Conservation (phyloP, 23 tunicate species). For the Corella eumyota region DNA sequence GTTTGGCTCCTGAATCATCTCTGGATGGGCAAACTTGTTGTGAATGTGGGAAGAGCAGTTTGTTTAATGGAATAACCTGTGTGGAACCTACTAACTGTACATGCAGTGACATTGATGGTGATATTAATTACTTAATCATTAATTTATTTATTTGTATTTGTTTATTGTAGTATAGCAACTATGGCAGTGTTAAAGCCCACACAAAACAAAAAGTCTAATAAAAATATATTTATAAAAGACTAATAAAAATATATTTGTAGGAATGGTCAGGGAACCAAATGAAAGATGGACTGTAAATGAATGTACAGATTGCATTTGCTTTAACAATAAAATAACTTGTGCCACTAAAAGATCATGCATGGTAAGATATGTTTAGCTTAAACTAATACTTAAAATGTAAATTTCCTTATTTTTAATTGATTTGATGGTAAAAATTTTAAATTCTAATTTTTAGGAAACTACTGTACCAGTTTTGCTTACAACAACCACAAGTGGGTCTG, state of each 20-base stretch:
- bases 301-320: constrained; percentile 69
- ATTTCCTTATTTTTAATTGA: too few relatives aligned
- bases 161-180: too few relatives aligned
- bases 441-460: too few relatives aligned
- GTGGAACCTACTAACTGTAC: constrained; percentile 25
- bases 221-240: too few relatives aligned
- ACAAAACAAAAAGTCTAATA: too few relatives aligned
- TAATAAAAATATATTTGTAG: too few relatives aligned
- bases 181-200: too few relatives aligned
- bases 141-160: too few relatives aligned
- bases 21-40: constrained; percentile 20
- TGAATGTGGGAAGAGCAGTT: constrained; percentile 19
- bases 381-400: too few relatives aligned
- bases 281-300: constrained; percentile 28
- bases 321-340: constrained; percentile 56
- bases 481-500: too few relatives aligned
- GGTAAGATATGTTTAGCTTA: constrained; percentile 16
- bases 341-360: neutral
- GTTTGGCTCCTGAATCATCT: constrained; percentile 4
- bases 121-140: neutral
- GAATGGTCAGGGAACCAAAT: constrained; percentile 3
- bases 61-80: constrained; percentile 27
- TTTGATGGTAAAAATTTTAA: too few relatives aligned
- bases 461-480: too few relatives aligned
- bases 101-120: constrained; percentile 17